These are phyloP conservation scores for Hemicentrotus pulcherrimus DNA, from an alignment of 35 echinoderm and acorn worm genomes.

Conservation along the genomic window DNA sequence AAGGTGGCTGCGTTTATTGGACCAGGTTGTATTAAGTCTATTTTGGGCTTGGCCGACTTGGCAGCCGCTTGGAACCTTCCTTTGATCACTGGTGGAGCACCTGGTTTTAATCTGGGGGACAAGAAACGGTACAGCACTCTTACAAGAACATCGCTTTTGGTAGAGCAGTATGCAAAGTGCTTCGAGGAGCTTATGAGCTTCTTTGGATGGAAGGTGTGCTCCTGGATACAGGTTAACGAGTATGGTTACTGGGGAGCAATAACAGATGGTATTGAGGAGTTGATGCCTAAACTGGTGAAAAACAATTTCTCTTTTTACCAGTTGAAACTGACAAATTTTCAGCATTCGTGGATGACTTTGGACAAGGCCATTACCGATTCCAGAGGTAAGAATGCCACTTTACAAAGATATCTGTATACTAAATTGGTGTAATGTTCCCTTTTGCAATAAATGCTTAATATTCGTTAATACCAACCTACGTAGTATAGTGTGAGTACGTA, in stretches of 20 bases:
- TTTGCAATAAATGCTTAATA: too few species aligned
- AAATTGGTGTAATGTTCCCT: not conserved
- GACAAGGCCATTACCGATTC: not conserved
- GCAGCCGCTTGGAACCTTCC: slow-evolving; percentile 25
- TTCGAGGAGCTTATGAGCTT: not conserved
- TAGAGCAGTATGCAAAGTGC: not conserved
- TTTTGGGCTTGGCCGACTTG: not conserved
- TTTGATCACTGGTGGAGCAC: not conserved
- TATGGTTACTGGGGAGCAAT: slow-evolving; percentile 33
- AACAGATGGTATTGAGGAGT: slow-evolving; percentile 12
- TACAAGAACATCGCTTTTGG: slow-evolving; percentile 32
- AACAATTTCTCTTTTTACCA: not conserved
- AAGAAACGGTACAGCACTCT: slow-evolving; percentile 32
- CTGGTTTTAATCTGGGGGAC: slow-evolving; percentile 2
- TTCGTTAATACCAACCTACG: too few species aligned
- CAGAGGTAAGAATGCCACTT: not conserved
- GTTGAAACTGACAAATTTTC: not conserved
- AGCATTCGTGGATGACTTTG: not conserved
- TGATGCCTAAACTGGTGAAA: not conserved
- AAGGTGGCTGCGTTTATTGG: slow-evolving; percentile 39
- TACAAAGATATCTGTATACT: not conserved
- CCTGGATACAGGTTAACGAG: not conserved
- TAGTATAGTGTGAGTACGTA: too few species aligned
- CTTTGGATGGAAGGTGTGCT: slow-evolving; percentile 25
- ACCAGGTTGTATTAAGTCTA: not conserved